Conservation (phyloP, 1,140 invertebrate species). For the Lasioglossum albipes region DNA sequence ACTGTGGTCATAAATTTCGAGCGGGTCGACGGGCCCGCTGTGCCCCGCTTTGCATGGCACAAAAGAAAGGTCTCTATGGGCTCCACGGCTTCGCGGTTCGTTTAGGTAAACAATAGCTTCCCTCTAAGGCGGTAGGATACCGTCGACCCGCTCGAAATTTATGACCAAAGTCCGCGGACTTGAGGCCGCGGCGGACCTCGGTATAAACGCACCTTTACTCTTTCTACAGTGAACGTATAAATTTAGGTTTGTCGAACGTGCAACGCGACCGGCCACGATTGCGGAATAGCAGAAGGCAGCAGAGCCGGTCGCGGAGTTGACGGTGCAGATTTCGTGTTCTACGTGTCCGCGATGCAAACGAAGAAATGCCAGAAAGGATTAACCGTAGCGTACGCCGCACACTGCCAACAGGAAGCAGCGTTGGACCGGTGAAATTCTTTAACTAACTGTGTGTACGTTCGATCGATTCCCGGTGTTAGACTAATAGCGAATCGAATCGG, state of each 20-base stretch:
- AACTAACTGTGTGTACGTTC: neutral
- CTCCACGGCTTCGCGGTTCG: too few species aligned
- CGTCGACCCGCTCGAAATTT: too few species aligned
- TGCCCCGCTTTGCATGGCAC: too few species aligned
- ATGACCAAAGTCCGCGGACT: too few species aligned
- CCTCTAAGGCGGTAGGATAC: too few species aligned
- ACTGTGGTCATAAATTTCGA: too few species aligned
- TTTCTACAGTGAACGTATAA: constrained; percentile 11
- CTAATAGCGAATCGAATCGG: constrained; percentile 44
- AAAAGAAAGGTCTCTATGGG: too few species aligned
- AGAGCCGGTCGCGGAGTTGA: constrained; percentile 86
- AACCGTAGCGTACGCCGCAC: constrained; percentile 98
- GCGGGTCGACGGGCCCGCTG: too few species aligned
- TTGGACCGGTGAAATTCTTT: constrained; percentile 87
- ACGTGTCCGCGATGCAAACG: constrained; percentile 96
- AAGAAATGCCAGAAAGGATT: constrained; percentile 93
- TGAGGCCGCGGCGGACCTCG: too few species aligned
- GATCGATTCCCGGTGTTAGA: neutral
- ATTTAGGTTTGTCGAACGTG: constrained; percentile 91
- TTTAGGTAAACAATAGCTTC: too few species aligned
- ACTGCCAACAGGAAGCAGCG: constrained; percentile 97
- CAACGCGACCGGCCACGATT: constrained; percentile 91
- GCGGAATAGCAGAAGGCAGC: constrained; percentile 81
- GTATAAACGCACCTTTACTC: too few species aligned
- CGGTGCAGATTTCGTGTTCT: constrained; percentile 97